These are phyloP conservation scores for Helleia helle DNA, from an alignment of 2,888 invertebrate species.

Conservation along the genomic window DNA sequence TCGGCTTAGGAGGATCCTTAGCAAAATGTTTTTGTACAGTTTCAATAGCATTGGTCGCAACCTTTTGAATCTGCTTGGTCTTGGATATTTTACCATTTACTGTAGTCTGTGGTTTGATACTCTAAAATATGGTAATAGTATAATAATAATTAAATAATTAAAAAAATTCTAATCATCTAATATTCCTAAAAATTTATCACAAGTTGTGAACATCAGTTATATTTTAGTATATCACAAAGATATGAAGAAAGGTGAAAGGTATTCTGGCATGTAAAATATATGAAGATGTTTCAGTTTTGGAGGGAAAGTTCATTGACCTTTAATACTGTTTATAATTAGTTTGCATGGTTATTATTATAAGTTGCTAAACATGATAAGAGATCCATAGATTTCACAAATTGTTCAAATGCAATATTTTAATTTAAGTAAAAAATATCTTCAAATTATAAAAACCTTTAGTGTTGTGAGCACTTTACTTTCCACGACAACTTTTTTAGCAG, in stretches of 20 bases:
- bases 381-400: too few relatives aligned
- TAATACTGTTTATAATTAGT: not conserved
- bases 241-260: too few relatives aligned
- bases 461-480: slow-evolving; percentile 63
- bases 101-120: slow-evolving; percentile 46
- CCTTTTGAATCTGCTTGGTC: slow-evolving; percentile 56
- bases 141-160: too few relatives aligned
- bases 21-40: slow-evolving; percentile 56
- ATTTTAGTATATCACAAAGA: too few relatives aligned
- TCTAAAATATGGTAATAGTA: slow-evolving; percentile 49
- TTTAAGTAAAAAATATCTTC: too few relatives aligned
- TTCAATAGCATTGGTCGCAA: slow-evolving; percentile 50
- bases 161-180: too few relatives aligned
- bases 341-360: not conserved
- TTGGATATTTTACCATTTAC: slow-evolving; percentile 58
- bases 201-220: too few relatives aligned
- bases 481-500: slow-evolving; percentile 65
- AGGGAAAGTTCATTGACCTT: slow-evolving; percentile 51
- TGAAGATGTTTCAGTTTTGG: too few relatives aligned
- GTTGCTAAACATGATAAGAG: slow-evolving; percentile 8
- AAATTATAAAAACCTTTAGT: slow-evolving; percentile 46
- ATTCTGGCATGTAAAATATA: too few relatives aligned
- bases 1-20: slow-evolving; percentile 47
- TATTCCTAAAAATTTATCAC: too few relatives aligned
- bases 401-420: too few relatives aligned